Conservation (phyloP, 2,113 vertebrate genomes). For the Tetrax tetrax region DNA sequence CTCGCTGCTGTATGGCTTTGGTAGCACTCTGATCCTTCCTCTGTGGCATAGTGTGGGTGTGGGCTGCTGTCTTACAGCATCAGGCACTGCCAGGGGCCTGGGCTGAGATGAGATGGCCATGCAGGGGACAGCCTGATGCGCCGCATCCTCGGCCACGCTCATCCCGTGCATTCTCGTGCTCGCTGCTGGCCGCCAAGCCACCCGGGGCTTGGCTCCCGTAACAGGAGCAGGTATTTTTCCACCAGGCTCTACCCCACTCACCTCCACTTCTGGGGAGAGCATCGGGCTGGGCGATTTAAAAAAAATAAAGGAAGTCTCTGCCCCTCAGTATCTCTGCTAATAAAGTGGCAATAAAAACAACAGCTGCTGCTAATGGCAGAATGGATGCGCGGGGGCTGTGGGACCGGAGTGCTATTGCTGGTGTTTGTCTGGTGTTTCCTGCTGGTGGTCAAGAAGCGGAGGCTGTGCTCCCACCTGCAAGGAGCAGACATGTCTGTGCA, state of each 20-base stretch:
- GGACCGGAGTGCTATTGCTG: background rate
- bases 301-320: background rate
- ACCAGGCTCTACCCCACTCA: accelerated
- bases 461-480: background rate
- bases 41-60: accelerated
- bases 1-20: background rate
- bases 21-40: background rate
- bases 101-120: accelerated
- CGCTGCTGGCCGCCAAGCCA: accelerated
- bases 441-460: background rate
- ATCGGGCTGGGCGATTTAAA: too few relatives aligned
- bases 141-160: accelerated
- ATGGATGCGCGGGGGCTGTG: accelerated
- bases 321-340: background rate
- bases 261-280: background rate
- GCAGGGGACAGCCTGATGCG: background rate
- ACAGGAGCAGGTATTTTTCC: background rate
- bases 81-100: background rate
- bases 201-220: accelerated
- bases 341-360: background rate
- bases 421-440: background rate
- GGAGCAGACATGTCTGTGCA: accelerated
- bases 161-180: background rate
- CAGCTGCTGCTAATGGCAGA: background rate
- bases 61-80: background rate